Evolutionary conservation across 53 echinoderm and acorn worm genomes (phyloP), one percentile per base, ranked within the genome.

Genomic region (Crossaster papposus): DNA sequence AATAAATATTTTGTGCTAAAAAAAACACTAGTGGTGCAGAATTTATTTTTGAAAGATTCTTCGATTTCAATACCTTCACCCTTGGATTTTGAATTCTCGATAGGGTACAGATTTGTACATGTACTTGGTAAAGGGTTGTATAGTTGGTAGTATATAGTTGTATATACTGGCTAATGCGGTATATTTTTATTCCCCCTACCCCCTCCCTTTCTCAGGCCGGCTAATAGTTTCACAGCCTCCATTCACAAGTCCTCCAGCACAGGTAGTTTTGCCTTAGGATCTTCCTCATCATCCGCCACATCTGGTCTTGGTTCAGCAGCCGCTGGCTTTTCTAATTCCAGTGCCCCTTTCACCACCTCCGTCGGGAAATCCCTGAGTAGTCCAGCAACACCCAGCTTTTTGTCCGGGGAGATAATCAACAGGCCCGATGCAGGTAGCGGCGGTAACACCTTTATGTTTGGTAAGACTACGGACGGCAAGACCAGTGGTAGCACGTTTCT

Each of bases 241-340:
- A 73, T 85, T 1, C 85, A 85, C 85, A 85, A 73, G 34, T 85
- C 85, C 8, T 85, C 85, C 52, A 85, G 85, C 34, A 85, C 85
- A 1, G 85, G 85, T 4, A 85, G 85, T 85, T 85, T 85, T 35
- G 10, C 85, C 23, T 0, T 22, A 52, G 33, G 34, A 24, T 36
- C 37, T 2, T 38, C 65, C 4, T 82, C 82, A 0, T 38, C 70
- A 0, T 70, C 78, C 7, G 28, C 85, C 33, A 2, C 85, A 1
- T 85, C 85, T 5, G 20, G 20, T 0, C 18, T 36, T 2, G 51
- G 71, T 13, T 20, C 5, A 14, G 18, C 34, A 0, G 51, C 23
- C 53, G 15, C 85, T 52, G 38, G 54, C 53, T 52, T 13, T 14
- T 2, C 84, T 2, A 31, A 71, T 71, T 18, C 52, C 52, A 50